Evolutionary conservation across 2,797 vertebrate species (phyloP).

Genomic region (Sternotherus odoratus): DNA sequence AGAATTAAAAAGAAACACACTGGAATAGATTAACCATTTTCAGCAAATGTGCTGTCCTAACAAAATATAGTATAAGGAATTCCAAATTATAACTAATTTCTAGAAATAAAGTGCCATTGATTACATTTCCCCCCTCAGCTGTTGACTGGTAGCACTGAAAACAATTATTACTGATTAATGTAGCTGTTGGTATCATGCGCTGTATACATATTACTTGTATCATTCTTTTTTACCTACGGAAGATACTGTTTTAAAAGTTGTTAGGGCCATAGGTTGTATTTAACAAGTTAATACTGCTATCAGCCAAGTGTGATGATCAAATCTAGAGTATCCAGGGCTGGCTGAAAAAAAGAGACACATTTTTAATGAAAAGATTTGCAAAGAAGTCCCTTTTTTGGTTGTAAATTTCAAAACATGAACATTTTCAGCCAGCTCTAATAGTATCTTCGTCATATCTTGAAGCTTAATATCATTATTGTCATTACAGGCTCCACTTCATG

Average conservation of each 20-base stretch:
- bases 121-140: conserved; percentile 43
- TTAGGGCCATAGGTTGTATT: conserved; percentile 25
- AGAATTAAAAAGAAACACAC: conserved; percentile 4
- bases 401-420: conserved; percentile 4
- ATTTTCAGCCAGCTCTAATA: background rate
- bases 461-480: background rate
- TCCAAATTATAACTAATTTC: conserved; percentile 24
- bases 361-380: background rate
- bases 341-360: background rate
- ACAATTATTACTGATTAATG: conserved; percentile 66
- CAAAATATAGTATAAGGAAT: background rate
- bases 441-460: background rate
- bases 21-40: conserved; percentile 26
- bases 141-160: conserved; percentile 54
- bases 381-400: background rate
- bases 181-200: conserved; percentile 56
- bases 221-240: conserved; percentile 57
- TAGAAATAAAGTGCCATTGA: conserved; percentile 58
- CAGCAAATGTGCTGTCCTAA: background rate
- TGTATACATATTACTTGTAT: conserved; percentile 58
- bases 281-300: conserved; percentile 4
- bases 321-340: background rate
- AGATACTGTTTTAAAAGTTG: conserved; percentile 9
- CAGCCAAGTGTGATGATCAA: background rate
- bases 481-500: background rate